A percentile compares a stretch with the other conserved stretches of the same genome.
These are phyloP conservation scores for Anas capensis DNA, from an alignment of 2,797 vertebrate species.

Conservation along the genomic window DNA sequence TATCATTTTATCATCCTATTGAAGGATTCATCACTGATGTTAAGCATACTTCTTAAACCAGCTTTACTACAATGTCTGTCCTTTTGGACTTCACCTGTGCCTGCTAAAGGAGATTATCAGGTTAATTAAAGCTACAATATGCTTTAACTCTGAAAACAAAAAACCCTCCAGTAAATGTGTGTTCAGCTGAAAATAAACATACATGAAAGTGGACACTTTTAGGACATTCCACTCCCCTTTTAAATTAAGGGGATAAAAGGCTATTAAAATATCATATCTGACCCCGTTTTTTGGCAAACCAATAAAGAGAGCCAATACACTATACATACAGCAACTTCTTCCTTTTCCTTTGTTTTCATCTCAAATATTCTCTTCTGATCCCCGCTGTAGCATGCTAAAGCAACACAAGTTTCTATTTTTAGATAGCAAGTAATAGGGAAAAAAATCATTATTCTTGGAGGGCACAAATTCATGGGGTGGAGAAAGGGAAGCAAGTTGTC, in stretches of 20 bases:
- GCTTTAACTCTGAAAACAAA: not conserved
- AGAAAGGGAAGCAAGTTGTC: not conserved
- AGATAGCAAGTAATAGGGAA: not conserved
- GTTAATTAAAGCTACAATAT: not conserved
- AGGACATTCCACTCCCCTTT: not conserved
- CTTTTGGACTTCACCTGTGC: not conserved
- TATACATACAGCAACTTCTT: not conserved
- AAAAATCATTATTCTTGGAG: not conserved
- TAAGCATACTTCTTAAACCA: not conserved
- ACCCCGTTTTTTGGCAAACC: not conserved
- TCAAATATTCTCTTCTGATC: not conserved
- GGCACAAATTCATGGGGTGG: rapidly evolving
- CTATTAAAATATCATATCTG: not conserved
- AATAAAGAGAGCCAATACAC: not conserved
- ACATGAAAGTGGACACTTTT: not conserved
- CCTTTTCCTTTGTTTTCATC: not conserved
- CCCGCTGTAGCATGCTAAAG: not conserved
- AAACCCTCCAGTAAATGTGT: rapidly evolving
- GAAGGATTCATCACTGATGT: not conserved
- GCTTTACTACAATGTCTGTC: not conserved
- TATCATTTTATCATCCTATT: not conserved
- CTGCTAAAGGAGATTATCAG: not conserved
- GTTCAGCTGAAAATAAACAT: not conserved
- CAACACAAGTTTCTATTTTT: not conserved
- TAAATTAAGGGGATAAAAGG: not conserved